phyloP scores from a whole-genome alignment of 2,888 invertebrate species.

The Saturnia japonica region DNA sequence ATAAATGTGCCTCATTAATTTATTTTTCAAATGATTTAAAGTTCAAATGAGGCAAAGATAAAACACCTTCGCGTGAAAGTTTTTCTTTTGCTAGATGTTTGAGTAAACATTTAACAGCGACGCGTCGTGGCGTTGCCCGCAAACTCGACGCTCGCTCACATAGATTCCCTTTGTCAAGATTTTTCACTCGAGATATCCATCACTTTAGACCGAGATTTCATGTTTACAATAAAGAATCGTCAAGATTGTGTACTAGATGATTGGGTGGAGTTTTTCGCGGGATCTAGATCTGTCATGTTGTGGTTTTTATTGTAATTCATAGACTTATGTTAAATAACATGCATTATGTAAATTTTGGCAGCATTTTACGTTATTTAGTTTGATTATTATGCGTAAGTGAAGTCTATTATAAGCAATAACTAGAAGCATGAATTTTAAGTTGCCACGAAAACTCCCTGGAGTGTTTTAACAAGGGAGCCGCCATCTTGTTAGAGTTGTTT shows the following conservation, averaged over 20 bases:
- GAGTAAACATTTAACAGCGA: slow-evolving; percentile 45
- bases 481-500: no score
- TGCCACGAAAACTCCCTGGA: no score
- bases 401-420: no score
- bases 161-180: slow-evolving; percentile 54
- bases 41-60: slow-evolving; percentile 6
- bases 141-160: slow-evolving; percentile 43
- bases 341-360: no score
- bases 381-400: no score
- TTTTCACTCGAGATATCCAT: not conserved
- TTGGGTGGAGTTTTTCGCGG: not conserved
- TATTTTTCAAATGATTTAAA: not conserved
- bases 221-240: not conserved
- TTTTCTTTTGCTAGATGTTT: slow-evolving; percentile 32
- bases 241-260: not conserved
- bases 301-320: not conserved
- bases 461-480: no score
- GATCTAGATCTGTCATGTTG: no score
- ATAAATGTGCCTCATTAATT: not conserved
- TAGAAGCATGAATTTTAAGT: no score
- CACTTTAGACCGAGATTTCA: not conserved
- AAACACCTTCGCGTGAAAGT: slow-evolving; percentile 11
- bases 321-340: no score
- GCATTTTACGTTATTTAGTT: no score
- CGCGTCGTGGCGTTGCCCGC: slow-evolving; percentile 21